Evolutionary conservation across 1,140 invertebrate genomes (phyloP).

Genomic region (Pseudomyrmex dendroicus): DNA sequence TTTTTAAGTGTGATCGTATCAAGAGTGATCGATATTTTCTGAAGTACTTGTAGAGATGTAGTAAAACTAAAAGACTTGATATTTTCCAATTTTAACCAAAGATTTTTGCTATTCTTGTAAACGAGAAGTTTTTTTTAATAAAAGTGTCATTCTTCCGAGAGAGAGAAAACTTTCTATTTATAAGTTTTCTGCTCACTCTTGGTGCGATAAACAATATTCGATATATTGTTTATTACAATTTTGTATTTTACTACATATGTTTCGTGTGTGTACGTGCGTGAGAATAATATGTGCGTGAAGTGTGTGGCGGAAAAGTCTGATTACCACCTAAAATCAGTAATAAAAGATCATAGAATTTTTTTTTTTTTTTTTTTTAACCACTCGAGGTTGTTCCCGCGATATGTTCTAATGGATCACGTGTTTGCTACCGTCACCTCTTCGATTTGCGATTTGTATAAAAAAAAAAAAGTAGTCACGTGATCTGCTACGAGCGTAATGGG

Average conservation of each 20-base stretch:
- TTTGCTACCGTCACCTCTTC: no score
- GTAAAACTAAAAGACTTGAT: background rate
- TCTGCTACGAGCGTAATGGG: no score
- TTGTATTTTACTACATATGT: constrained; percentile 18
- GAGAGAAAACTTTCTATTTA: no score
- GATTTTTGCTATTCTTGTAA: background rate
- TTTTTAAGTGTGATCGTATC: constrained; percentile 5
- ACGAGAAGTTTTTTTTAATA: no score
- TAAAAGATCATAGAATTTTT: no score
- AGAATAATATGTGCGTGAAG: no score
- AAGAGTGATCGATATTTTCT: constrained; percentile 11
- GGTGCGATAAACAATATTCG: constrained; percentile 6
- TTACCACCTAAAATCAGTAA: constrained; percentile 22
- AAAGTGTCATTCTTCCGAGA: no score
- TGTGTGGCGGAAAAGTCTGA: constrained; percentile 40
- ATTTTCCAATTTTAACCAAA: background rate
- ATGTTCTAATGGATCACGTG: no score
- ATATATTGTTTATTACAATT: constrained; percentile 27
- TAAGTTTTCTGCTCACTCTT: constrained; percentile 5
- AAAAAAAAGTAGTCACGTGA: no score
- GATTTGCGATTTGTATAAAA: no score
- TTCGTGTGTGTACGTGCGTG: constrained; percentile 3
- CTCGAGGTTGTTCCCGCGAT: no score
- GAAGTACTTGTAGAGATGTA: background rate
- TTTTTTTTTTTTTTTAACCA: no score